Evolutionary conservation across 2,113 vertebrate genomes (phyloP), one percentile per base, ranked within the genome.

Genomic region (Corydoras maculifer): DNA sequence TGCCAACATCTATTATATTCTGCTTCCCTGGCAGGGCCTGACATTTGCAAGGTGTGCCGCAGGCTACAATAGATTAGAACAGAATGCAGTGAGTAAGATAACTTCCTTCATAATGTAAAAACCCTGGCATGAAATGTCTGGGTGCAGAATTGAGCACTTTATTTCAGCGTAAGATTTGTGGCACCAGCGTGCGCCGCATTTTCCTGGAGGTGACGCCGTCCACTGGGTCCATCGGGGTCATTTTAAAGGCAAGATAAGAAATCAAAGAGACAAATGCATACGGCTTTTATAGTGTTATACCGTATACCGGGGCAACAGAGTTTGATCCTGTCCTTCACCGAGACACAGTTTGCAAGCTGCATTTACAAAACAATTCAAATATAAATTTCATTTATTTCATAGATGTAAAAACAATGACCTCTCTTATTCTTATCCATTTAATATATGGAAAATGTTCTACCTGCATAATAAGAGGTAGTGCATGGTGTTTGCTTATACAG

Each of bases 41-140:
- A 78, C 77, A 72, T 57, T 75, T 68, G 58, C 57, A 31, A 68
- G 32, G 49, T 18, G n/a, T 53, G 65, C 69, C 58, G 58, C 61
- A 59, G 65, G 69, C 57, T 61, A 68, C 65, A 63, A 13, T 32
- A 51, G 62, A 65, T 35, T 62, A 68, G 57, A 75, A 72, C 60
- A 55, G 11, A 77, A 63, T 58, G 9, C 14, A 11, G 18, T 50
- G 35, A 59, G 10, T 58, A n/a, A 13, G 3, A n/a, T 15, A 30
- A 18, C 5, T 14, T 57, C 30, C 30, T 6, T 35, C 2, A 53
- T 54, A 25, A 8, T 32, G 54, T 49, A n/a, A n/a, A 55, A 57
- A 57, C 54, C 54, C 13, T n/a, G 14, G 14, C 12, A 57, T n/a
- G 14, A n/a, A n/a, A n/a, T 57, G 13, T n/a, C 14, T 8, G 6